Base-by-base conservation (phyloP, 2,797 vertebrate species). In the Malacoraja senta region DNA sequence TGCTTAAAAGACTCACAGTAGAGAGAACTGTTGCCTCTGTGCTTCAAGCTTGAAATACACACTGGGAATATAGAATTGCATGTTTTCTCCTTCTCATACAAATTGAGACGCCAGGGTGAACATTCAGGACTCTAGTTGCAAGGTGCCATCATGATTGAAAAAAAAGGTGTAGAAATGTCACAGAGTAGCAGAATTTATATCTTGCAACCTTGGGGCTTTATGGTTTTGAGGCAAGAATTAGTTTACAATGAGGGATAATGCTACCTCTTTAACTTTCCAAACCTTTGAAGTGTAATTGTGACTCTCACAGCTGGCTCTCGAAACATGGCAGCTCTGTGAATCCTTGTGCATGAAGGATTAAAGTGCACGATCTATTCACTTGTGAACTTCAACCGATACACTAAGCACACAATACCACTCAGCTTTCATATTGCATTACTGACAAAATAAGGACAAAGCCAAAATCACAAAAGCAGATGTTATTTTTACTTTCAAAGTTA, bases 311-410 rank as follows among this genome's bases (percentile, higher is more conserved):
- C 63, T 88, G 32, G 84, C 68, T 32, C 32, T 88, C 61, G 32
- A 68, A 26, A 63, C 65, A 88, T 35, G 35, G 32, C 32, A 88
- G 7, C 84, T 13, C 71, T 91, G 90, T 92, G 71, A 13, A 29
- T 58, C 76, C 38, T 53, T 58, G 44, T 92, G 44, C 71, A 58
- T 92, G 68, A 76, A 92, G 65, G 90, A 74, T 76, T 92, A 58
- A 76, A 29, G 44, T 74, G 35, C 6, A 15, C n/a, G 35, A 76
- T 74, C 44, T 92, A 71, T 72, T 92, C 76, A 76, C 71, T 76
- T 76, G 71, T 74, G 90, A 76, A 35, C 71, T 92, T 74, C 26
- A 92, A 74, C 26, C 17, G 71, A 92, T 74, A 26, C 38, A 74
- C 35, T 29, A 44, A 92, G 35, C 9, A 38, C 58, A 12, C 35